Evolutionary conservation across 2,113 vertebrate species (phyloP).

Genomic region (Hypomesus transpacificus): DNA sequence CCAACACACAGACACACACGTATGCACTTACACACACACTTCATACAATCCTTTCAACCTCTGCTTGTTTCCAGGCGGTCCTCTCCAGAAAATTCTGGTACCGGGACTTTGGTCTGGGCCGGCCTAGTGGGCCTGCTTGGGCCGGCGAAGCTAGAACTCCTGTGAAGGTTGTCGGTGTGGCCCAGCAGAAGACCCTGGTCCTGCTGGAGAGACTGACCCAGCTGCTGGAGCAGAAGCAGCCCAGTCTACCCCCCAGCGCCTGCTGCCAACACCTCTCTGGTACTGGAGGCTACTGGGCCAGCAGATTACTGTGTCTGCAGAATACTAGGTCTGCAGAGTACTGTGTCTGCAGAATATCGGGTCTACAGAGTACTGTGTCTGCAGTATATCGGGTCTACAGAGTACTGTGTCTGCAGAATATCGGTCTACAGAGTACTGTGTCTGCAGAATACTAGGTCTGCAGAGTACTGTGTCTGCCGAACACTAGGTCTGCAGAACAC

Average conservation of each 20-base stretch:
- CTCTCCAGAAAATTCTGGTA: constrained; percentile 54
- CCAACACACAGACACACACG: too few species aligned
- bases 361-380: too few species aligned
- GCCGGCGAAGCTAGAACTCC: neutral
- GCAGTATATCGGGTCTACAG: neutral
- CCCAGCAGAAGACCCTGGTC: constrained; percentile 72
- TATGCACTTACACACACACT: too few species aligned
- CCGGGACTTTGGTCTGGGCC: constrained; percentile 69
- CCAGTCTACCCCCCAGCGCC: constrained; percentile 34
- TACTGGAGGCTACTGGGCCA: constrained; percentile 7
- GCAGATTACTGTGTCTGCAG: constrained; percentile 9
- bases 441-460: neutral
- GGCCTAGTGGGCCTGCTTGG: constrained; percentile 32
- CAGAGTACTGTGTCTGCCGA: too few species aligned
- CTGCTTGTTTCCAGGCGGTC: too few species aligned
- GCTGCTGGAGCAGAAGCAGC: constrained; percentile 62
- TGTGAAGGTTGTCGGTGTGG: constrained; percentile 22
- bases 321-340: neutral
- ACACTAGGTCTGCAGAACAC: too few species aligned
- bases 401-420: constrained; percentile 12
- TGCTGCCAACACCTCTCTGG: constrained; percentile 48
- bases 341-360: too few species aligned
- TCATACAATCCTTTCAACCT: too few species aligned
- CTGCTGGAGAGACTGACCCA: constrained; percentile 70
- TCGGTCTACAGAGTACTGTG: neutral